Base-by-base conservation (phyloP, 1,140 invertebrate genomes). In the Cryptotermes secundus region DNA sequence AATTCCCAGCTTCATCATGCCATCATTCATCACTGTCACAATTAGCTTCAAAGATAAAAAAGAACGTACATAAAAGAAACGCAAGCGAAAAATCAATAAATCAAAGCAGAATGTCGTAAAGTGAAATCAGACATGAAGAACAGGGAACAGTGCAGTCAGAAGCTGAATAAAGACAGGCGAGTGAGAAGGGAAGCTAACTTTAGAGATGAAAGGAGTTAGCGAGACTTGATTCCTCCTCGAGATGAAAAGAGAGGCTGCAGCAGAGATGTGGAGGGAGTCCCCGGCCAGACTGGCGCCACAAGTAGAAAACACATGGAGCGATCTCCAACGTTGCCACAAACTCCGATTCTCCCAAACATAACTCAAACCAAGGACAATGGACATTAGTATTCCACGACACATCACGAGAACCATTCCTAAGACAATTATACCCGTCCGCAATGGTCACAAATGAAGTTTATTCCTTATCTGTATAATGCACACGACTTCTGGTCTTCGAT, bases 71-170 rank as follows among this genome's bases (percentile, higher is more conserved):
- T 19, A 49, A 19, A 49, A 22, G 16, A 19, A 49, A 49, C 14
- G 3, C 3, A 49, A 49, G 22, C 3, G 14, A 2, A 72, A 72
- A 72, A 72, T 72, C 59, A 31, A 72, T 72, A 72, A 31, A 72
- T 72, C 59, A 72, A 72, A 72, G 53, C 53, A 59, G 59, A 72
- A n/a, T 72, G 59, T 72, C 59, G 59, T 72, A 72, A 72, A 72
- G 59, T 72, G 59, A 72, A 72, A 31, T 72, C 59, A n/a, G 26
- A 59, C 59, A 72, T 31, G 59, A 72, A 31, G 59, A n/a, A 72
- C 4, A 26, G 59, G n/a, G n/a, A 72, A n/a, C 26, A 26, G 26
- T 19, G 45, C 14, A 72, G 59, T 31, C 1, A 72, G n/a, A 72
- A 3, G 6, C 16, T 22, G 45, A n/a, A 72, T 9, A 31, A 72